These are phyloP conservation scores for Cyanistes caeruleus DNA, from an alignment of 2,113 vertebrate genomes.

Conservation along the genomic window DNA sequence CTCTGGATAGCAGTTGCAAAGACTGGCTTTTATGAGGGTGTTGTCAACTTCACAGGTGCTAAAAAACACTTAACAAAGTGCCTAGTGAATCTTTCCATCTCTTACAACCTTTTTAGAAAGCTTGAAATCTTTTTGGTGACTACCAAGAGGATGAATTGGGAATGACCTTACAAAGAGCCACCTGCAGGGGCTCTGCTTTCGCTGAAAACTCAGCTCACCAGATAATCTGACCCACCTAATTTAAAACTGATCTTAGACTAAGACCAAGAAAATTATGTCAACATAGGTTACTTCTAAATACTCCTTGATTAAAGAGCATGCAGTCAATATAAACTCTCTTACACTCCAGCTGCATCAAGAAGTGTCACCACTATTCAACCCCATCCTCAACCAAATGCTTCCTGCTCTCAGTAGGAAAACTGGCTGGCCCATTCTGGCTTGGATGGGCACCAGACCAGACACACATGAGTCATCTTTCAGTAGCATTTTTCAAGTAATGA, in stretches of 20 bases:
- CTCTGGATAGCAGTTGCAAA: background rate
- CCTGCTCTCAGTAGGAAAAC: background rate
- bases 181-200: background rate
- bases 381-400: background rate
- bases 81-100: background rate
- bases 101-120: background rate
- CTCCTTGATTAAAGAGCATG: background rate
- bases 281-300: background rate
- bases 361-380: background rate
- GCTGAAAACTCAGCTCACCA: background rate
- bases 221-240: background rate
- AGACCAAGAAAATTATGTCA: background rate
- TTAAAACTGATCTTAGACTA: background rate
- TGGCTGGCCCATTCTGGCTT: background rate
- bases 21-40: background rate
- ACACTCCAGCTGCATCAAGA: background rate
- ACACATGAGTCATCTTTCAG: fast-evolving
- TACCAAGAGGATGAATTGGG: background rate
- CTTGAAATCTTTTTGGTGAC: background rate
- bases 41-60: background rate
- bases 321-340: background rate
- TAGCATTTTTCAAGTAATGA: background rate
- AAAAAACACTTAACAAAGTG: background rate
- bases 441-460: background rate
- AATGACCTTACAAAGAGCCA: background rate